Evolutionary conservation across 2,888 invertebrate genomes (phyloP), one percentile per base, ranked within the genome.

Genomic region (Ennomos quercinarius): DNA sequence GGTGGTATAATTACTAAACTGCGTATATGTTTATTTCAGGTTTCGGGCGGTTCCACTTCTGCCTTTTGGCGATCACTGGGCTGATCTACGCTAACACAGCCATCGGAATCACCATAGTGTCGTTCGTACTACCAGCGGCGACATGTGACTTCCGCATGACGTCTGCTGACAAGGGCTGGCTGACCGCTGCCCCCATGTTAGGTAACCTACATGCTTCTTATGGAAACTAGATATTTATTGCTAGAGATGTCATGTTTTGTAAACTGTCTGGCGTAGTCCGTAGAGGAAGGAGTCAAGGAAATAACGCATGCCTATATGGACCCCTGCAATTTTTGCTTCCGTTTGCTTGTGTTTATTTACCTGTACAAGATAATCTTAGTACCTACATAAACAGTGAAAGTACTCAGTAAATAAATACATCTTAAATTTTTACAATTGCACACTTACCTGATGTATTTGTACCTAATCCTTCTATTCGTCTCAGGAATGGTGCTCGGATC

Each of bases 51-150:
- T 97, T 97, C 88, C 97, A 97, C 83, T 95, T 95, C 79, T 93
- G 95, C 71, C 89, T 97, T 70, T 86, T 97, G 81, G 93, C 95
- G 57, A 86, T 97, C 84, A 95, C 96, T 74, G 97, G 97, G 17
- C 91, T 97, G 77, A 97, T 97, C 66, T 97, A 97, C 81, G 92
- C 96, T 69, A 96, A 97, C 89, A 96, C 97, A 45, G 97, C 97
- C 55, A 94, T 97, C 67, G 97, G 96, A 37, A 95, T 96, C 74
- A 95, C 96, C 49, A 96, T 95, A 70, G 94, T 97, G 63, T 97
- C 97, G 43, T 97, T 97, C 81, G 95, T 97, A 58, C 86, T 98
- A 59, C 97, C 97, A 6, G 95, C 97, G 5, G 97, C 97, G 48
- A 95, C 96, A 81, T 96, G 96, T 88, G 96, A 96, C 87, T 96